Evolutionary conservation across 2,113 vertebrate species (phyloP), one percentile per base, ranked within the genome.

Genomic region (Lagopus leucura): DNA sequence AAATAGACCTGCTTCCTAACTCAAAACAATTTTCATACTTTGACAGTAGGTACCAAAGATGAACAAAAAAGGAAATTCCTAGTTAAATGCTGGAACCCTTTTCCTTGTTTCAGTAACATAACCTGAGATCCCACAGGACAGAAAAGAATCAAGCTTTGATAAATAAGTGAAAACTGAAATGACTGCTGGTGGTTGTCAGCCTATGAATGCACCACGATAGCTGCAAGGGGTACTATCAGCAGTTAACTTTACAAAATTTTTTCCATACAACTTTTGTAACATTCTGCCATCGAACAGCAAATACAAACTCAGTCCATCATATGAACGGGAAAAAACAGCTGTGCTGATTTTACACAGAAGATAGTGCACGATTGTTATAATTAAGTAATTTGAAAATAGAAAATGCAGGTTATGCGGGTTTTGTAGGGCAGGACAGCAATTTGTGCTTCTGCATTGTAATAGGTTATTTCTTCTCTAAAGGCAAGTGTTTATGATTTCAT

Each of bases 381-480:
- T 93, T 73, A 78, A 81, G 55, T 61, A 93, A 94, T 93, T 47
- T 70, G 36, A 60, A 95, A 89, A 89, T 4, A 74, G 69, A 89
- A 74, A 82, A 76, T 85, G 10, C n/a, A 76, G 65, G 45, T 92
- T 94, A 0, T 14, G 34, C 50, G 69, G 77, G 64, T 80, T 92
- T 79, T 78, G 81, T 85, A 80, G 57, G 3, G 3, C 61, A 76
- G 69, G 73, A 42, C 16, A 74, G 43, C 88, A 75, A 79, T 60
- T 52, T 88, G 69, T 95, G 89, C 55, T 82, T 72, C 89, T 84
- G 86, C 93, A 95, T 82, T 75, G 67, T 60, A 95, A 96, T 52
- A 63, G 25, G n/a, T 48, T 89, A 87, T 92, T 95, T 94, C 55
- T 91, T 48, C 50, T 95, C 90, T 82, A 58, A 80, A 92, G 48